Conservation (phyloP, 2,113 vertebrate species). For the Cnemophilus loriae region DNA sequence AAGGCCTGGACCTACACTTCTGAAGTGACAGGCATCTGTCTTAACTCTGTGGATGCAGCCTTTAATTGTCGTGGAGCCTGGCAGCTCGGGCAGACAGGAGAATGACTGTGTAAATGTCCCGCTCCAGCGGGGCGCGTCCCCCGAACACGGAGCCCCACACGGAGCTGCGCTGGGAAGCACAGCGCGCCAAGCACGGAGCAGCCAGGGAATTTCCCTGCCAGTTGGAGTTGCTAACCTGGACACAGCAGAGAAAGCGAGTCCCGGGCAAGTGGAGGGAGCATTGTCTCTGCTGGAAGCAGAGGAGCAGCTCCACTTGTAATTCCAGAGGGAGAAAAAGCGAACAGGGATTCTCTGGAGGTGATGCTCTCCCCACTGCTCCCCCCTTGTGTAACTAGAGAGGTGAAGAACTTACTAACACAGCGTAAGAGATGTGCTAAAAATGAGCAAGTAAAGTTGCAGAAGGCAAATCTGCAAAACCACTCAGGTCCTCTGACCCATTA, state of each 20-base stretch:
- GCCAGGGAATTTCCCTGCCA: not conserved
- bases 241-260: not conserved
- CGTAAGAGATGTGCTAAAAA: rapidly evolving
- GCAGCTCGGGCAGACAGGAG: not conserved
- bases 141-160: rapidly evolving
- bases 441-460: rapidly evolving
- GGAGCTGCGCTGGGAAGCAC: rapidly evolving
- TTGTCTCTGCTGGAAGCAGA: not conserved
- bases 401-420: not conserved
- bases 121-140: rapidly evolving
- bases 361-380: not conserved
- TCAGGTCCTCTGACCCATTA: not conserved
- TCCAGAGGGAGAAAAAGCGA: not conserved
- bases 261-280: not conserved
- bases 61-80: not conserved
- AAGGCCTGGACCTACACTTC: not conserved
- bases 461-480: not conserved
- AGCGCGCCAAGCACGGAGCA: not conserved
- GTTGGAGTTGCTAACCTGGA: not conserved
- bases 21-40: not conserved
- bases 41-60: not conserved
- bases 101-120: not conserved
- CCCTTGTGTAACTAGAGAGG: not conserved
- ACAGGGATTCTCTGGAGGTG: not conserved
- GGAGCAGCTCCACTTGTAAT: not conserved